Conservation (phyloP, 1,140 invertebrate genomes). For the Pemphigus obesinymphae region DNA sequence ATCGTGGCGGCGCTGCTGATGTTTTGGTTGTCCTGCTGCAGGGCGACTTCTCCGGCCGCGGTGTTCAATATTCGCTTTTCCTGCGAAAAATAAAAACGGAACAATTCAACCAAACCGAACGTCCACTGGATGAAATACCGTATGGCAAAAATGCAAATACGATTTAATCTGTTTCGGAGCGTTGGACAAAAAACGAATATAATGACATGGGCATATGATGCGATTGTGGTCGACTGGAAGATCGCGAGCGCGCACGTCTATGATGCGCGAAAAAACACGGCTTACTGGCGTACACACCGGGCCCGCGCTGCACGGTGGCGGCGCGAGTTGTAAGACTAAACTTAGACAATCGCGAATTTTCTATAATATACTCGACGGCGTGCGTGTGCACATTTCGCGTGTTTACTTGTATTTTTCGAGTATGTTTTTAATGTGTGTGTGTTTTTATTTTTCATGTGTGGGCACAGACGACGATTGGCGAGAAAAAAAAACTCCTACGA, state of each 20-base stretch:
- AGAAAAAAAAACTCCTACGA: conserved; percentile 6
- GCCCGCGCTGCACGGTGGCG: not conserved
- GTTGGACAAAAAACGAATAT: not conserved
- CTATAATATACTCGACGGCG: not conserved
- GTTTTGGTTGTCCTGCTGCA: conserved; percentile 76
- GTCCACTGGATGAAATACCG: too few relatives aligned
- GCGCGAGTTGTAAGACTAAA: not conserved
- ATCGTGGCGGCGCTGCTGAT: conserved; percentile 65
- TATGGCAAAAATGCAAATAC: too few relatives aligned
- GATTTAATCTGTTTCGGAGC: too few relatives aligned
- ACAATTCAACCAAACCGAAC: not conserved
- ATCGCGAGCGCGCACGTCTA: not conserved
- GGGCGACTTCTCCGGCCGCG: not conserved
- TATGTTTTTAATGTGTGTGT: too few relatives aligned
- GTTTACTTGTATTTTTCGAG: too few relatives aligned
- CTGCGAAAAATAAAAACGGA: not conserved
- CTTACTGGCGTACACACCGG: not conserved
- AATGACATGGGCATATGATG: too few relatives aligned
- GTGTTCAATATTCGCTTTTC: not conserved
- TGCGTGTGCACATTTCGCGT: not conserved
- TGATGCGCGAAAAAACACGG: not conserved
- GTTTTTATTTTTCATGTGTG: too few relatives aligned
- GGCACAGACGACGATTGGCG: not conserved
- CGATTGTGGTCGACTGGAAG: not conserved
- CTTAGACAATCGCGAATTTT: conserved; percentile 39